Evolutionary conservation across 2,797 vertebrate species (phyloP).

Genomic region (Eurystomus glaucurus): DNA sequence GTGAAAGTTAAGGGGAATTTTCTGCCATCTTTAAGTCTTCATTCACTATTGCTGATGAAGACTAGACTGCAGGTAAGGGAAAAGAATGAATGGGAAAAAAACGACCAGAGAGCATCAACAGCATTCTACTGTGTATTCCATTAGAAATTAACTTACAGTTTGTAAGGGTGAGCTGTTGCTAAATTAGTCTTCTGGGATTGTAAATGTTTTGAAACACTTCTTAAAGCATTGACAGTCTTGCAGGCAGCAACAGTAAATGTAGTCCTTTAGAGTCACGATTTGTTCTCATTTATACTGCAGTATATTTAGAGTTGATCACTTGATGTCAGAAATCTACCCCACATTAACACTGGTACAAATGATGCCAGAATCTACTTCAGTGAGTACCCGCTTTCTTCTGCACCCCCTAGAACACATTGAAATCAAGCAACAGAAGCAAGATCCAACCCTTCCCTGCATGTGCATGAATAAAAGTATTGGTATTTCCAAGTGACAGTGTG

Average conservation of each 20-base stretch:
- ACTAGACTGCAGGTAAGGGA: background rate
- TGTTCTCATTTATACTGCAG: background rate
- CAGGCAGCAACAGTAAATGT: background rate
- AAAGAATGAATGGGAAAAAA: background rate
- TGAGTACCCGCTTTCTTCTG: background rate
- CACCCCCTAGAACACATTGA: background rate
- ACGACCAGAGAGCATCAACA: background rate
- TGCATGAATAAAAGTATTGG: background rate
- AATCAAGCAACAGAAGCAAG: background rate
- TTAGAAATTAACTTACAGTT: conserved; percentile 30
- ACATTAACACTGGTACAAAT: background rate
- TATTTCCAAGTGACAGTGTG: background rate
- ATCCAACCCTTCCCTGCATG: background rate
- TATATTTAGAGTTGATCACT: background rate
- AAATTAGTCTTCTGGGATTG: conserved; percentile 67
- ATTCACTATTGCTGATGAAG: background rate
- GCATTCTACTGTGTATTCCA: background rate
- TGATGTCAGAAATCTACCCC: background rate
- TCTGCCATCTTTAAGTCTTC: background rate
- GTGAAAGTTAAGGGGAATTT: background rate
- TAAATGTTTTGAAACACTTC: conserved; percentile 52
- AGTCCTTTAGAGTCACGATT: background rate
- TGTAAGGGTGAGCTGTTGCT: background rate
- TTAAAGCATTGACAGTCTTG: background rate
- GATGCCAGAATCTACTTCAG: background rate